Conservation (phyloP, 2,888 invertebrate genomes). For the Meghimatium bilineatum region DNA sequence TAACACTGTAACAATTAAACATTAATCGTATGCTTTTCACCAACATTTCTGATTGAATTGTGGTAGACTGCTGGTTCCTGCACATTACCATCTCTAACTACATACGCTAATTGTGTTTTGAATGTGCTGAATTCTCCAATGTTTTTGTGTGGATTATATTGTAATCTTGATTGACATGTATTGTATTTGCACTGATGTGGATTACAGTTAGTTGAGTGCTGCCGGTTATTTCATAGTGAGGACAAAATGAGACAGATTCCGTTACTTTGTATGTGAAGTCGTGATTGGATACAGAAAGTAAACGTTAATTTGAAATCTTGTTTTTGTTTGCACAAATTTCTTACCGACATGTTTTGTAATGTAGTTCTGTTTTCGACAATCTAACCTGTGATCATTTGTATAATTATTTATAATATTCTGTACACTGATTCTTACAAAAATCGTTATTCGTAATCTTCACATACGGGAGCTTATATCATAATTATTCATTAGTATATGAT, state of each 20-base stretch:
- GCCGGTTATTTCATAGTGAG: neutral
- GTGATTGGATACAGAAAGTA: neutral
- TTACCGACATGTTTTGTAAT: neutral
- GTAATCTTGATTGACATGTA: neutral
- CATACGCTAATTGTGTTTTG: neutral
- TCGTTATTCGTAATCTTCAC: neutral
- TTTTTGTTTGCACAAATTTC: neutral
- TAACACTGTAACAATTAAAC: too few species aligned
- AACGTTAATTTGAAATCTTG: neutral
- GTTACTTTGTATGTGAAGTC: neutral
- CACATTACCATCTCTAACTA: neutral
- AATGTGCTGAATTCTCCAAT: neutral
- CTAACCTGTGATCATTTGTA: too few species aligned
- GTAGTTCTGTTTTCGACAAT: neutral
- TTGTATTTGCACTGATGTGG: neutral
- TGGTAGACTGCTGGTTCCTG: neutral
- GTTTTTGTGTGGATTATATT: neutral
- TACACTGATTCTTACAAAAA: neutral
- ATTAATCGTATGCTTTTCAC: too few species aligned
- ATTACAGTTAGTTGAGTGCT: neutral
- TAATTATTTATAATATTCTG: neutral
- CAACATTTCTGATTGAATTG: neutral
- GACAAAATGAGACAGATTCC: neutral
- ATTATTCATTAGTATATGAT: neutral
- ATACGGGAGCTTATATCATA: neutral